Evolutionary conservation across 2,888 invertebrate genomes (phyloP).

Genomic region (Tanytarsus gracilentus): DNA sequence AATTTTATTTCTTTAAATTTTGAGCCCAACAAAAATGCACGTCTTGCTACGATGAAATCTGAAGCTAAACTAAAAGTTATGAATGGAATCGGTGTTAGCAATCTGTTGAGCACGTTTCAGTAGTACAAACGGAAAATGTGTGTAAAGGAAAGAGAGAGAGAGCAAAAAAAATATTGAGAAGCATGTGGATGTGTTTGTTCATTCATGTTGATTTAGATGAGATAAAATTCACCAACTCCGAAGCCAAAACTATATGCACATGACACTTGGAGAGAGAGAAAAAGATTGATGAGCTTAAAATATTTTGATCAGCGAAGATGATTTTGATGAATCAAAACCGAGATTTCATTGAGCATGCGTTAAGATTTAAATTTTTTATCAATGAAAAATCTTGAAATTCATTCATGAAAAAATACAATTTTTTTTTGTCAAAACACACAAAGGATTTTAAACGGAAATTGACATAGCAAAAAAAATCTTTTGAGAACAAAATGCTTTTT

Average conservation of each 20-base stretch:
- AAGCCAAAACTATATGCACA: too few species aligned
- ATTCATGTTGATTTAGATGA: too few species aligned
- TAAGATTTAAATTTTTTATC: too few species aligned
- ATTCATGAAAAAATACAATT: background rate
- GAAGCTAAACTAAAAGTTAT: conserved; percentile 12
- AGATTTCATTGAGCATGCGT: conserved; percentile 22
- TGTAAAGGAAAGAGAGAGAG: background rate
- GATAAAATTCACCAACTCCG: too few species aligned
- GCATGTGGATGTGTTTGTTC: too few species aligned
- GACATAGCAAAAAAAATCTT: background rate
- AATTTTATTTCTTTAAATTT: background rate
- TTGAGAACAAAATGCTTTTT: conserved; percentile 4
- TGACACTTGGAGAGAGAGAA: too few species aligned
- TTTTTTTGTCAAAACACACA: background rate
- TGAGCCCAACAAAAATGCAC: background rate
- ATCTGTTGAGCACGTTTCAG: background rate
- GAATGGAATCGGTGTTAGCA: conserved; percentile 4
- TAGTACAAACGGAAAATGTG: background rate
- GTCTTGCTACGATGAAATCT: conserved; percentile 14
- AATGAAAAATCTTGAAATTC: too few species aligned
- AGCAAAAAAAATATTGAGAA: too few species aligned
- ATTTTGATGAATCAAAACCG: too few species aligned
- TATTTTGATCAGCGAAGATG: too few species aligned
- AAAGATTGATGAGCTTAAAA: too few species aligned
- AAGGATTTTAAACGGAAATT: conserved; percentile 9